Base-by-base conservation (phyloP, 2,113 vertebrate genomes). In the Melanostigma gelatinosum region DNA sequence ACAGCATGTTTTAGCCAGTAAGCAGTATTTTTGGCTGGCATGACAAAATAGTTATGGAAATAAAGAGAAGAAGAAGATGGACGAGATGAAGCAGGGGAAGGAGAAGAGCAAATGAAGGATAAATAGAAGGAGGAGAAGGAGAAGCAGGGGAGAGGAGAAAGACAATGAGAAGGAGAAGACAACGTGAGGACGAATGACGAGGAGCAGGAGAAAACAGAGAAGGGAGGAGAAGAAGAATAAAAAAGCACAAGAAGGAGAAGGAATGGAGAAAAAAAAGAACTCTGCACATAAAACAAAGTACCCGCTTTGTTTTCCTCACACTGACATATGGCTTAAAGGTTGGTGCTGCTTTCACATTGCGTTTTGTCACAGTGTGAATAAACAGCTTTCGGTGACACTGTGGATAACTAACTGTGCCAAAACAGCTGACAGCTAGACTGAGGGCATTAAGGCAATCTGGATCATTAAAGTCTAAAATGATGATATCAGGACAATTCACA, bases 11-110 rank as follows among this genome's bases (percentile, higher is more conserved):
- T 64, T 32, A 57, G 52, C 7, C 13, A 6, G 13, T 61, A 65
- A 85, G 77, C 67, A 77, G 0, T 71, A 82, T 71, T 87, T 87
- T 75, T 64, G 54, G 46, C 64, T 79, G 54, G 73, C 67, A 75
- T 36, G 16, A 54, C 63, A 82, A 82, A 71, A 80, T 22, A 60
- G 8, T 66, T 77, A 4, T 1, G 22, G 0, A 77, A 80, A 60
- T 11, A n/a, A 22, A n/a, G 48, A 34, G 12, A 44, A 44, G 42
- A 12, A 13, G 44, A 46, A 46, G 12, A 46, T 15, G 44, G 4
- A 13, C 3, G 1, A 40, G 7, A 40, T 7, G 46, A 48, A 48
- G 46, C 16, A 13, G 11, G 13, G 15, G 42, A 46, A 50, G 48
- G 7, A 50, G 48, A 50, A 34, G 34, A 34, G 34, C 5, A 34